These are phyloP conservation scores for Coptodon bakossiorum DNA, from an alignment of 2,113 vertebrate genomes.

Conservation along the genomic window DNA sequence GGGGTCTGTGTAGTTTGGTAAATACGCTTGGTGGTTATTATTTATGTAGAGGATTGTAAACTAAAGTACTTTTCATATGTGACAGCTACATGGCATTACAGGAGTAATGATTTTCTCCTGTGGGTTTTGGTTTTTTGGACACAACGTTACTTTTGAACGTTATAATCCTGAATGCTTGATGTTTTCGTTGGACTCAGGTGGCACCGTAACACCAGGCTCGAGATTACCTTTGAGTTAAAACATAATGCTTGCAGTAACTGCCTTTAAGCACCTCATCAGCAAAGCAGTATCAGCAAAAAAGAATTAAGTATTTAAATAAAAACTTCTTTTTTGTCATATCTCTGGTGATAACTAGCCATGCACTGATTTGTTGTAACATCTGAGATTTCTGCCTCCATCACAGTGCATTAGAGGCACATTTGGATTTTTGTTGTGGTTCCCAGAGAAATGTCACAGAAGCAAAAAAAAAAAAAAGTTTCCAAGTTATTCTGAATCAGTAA, in stretches of 20 bases:
- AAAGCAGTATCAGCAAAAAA: neutral
- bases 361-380: neutral
- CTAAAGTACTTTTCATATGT: neutral
- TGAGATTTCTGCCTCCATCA: neutral
- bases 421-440: neutral
- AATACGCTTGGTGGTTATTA: neutral
- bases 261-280: neutral
- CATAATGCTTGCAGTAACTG: neutral
- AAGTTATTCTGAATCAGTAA: neutral
- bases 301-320: neutral
- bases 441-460: neutral
- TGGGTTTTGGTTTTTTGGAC: neutral
- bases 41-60: neutral
- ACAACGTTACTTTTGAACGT: neutral
- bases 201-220: neutral
- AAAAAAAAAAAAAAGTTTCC: neutral
- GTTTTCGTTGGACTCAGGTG: neutral
- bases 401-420: neutral
- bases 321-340: neutral
- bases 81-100: neutral
- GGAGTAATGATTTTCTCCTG: neutral
- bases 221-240: neutral
- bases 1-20: neutral
- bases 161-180: neutral
- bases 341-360: neutral